A percentile compares a stretch with the other conserved stretches of the same genome.
phyloP scores from a whole-genome alignment of 2,888 invertebrate genomes.

The Agrochola litura region DNA sequence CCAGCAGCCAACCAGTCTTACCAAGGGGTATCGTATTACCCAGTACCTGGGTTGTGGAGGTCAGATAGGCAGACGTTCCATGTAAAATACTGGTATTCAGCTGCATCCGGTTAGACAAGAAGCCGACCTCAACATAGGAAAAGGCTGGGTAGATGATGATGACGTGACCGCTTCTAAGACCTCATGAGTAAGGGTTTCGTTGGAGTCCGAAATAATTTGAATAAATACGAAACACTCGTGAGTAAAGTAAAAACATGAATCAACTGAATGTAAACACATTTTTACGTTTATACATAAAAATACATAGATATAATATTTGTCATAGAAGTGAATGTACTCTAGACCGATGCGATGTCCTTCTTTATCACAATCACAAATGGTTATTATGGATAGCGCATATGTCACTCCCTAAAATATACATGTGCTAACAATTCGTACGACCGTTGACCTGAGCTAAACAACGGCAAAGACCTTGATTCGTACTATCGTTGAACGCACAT shows the following conservation, averaged over 20 bases:
- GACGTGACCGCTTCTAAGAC: not conserved
- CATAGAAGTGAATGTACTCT: constrained; percentile 47
- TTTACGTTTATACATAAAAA: constrained; percentile 1
- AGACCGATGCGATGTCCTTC: constrained; percentile 22
- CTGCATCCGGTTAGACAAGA: not conserved
- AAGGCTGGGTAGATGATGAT: not conserved
- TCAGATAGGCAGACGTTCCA: not conserved
- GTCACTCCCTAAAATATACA: constrained; percentile 58
- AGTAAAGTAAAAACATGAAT: not conserved
- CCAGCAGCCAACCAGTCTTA: not conserved
- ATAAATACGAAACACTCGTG: not conserved
- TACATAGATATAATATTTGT: constrained; percentile 14
- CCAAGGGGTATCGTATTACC: not conserved
- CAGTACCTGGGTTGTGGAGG: not conserved
- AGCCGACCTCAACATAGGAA: not conserved
- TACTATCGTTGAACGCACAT: constrained; percentile 20
- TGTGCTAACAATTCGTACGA: constrained; percentile 48
- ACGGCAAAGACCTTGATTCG: constrained; percentile 57
- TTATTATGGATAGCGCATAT: constrained; percentile 45
- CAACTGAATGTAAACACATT: not conserved
- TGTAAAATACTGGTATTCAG: not conserved
- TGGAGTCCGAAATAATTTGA: not conserved
- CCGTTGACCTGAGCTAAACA: constrained; percentile 53
- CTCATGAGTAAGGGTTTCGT: not conserved
- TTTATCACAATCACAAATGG: constrained; percentile 45